These are phyloP conservation scores for Campoletis raptor DNA, from an alignment of 2,888 invertebrate species.

Conservation along the genomic window DNA sequence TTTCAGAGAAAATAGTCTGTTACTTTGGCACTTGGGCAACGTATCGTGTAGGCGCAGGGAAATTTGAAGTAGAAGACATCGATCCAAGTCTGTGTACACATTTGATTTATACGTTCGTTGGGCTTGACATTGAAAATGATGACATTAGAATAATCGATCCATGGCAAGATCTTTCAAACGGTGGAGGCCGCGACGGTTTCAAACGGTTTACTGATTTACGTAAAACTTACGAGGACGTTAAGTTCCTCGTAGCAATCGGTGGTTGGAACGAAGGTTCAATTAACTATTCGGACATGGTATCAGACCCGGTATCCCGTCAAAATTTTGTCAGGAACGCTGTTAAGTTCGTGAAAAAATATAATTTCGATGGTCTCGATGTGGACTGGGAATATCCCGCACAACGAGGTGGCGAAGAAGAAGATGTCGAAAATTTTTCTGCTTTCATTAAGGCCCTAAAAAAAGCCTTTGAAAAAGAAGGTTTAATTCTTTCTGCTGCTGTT, in stretches of 20 bases:
- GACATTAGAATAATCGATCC: slow-evolving; percentile 87
- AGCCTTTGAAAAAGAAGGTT: slow-evolving; percentile 86
- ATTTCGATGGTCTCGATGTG: slow-evolving; percentile 90
- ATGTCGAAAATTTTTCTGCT: slow-evolving; percentile 86
- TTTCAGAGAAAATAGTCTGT: slow-evolving; percentile 88
- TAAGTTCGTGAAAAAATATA: slow-evolving; percentile 86
- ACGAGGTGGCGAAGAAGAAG: slow-evolving; percentile 85
- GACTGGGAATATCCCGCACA: slow-evolving; percentile 90
- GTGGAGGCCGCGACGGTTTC: slow-evolving; percentile 85
- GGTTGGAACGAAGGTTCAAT: slow-evolving; percentile 89
- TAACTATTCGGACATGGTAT: slow-evolving; percentile 88
- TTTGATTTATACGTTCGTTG: slow-evolving; percentile 91
- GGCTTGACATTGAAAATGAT: slow-evolving; percentile 86
- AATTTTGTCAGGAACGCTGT: slow-evolving; percentile 87
- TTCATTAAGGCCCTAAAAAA: slow-evolving; percentile 87
- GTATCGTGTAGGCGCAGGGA: slow-evolving; percentile 88
- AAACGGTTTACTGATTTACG: slow-evolving; percentile 87
- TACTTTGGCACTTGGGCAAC: slow-evolving; percentile 92
- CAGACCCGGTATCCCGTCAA: slow-evolving; percentile 82
- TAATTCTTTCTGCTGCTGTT: slow-evolving; percentile 84
- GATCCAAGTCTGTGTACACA: slow-evolving; percentile 91
- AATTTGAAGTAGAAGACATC: slow-evolving; percentile 89
- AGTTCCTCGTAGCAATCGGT: slow-evolving; percentile 88
- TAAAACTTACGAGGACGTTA: slow-evolving; percentile 85
- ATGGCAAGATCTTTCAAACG: slow-evolving; percentile 88